Evolutionary conservation across 1,140 invertebrate genomes (phyloP), one percentile per base, ranked within the genome.

Genomic region (Lepidurus apus): DNA sequence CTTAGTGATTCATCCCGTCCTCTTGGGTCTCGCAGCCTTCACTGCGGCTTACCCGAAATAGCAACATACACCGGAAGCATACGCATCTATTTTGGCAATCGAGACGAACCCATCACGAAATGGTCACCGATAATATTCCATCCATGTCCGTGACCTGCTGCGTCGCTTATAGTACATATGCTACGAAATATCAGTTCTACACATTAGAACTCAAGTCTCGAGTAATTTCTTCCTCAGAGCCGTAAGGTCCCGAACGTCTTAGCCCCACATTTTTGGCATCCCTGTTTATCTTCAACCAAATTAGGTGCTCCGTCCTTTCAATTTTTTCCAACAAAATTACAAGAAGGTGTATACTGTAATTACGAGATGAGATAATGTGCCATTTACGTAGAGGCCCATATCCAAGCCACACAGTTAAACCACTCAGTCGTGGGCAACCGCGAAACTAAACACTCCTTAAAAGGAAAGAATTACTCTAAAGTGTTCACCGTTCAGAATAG

Each of bases 401-500:
- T 17, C 21, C 9, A 65, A 65, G 13, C 13, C 21, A 17, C 53
- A 13, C n/a, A 13, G n/a, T 7, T 65, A 65, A 13, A 65, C 13
- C 53, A 65, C 13, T n/a, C 21, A 65, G 17, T 21, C 53, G 21
- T 21, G 17, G 17, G 21, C 17, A 65, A 65, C 13, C 13, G n/a
- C 13, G 21, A 21, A 65, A 65, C 53, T n/a, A n/a, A 13, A 4
- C 53, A 65, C 53, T 65, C 53, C 53, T 65, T n/a, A 65, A 65
- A 65, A 11, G 53, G 53, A 21, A 13, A 65, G 53, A 11, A 65
- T 17, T 65, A 65, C 53, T 13, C 53, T 65, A 65, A 65, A 65
- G 53, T 13, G 53, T 65, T 65, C 53, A 65, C n/a, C 53, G 53
- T 65, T 65, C 53, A 65, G 53, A 65, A 65, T 65, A 65, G 53